phyloP scores from a whole-genome alignment of 2,888 invertebrate species.

The Hypsopygia costalis region DNA sequence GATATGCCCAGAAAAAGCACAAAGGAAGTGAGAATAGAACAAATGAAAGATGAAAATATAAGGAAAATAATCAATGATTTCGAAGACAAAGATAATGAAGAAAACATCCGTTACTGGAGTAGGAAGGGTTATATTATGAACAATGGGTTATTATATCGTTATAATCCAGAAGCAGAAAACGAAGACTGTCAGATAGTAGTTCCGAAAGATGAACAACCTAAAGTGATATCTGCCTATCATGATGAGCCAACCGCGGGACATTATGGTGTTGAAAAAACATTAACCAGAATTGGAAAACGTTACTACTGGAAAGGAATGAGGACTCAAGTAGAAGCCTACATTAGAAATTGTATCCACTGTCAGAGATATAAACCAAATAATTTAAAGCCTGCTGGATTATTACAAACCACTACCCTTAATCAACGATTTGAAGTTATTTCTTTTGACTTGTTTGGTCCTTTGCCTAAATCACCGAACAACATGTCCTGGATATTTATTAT shows the following conservation, averaged over 20 bases:
- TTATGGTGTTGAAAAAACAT: conserved; percentile 21
- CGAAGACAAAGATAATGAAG: conserved; percentile 10
- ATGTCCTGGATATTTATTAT: background rate
- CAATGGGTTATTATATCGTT: conserved; percentile 24
- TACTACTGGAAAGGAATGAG: conserved; percentile 29
- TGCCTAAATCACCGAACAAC: conserved; percentile 4
- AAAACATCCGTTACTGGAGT: conserved; percentile 22
- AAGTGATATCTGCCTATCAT: conserved; percentile 20
- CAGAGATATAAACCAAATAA: conserved; percentile 16
- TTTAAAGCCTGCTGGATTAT: conserved; percentile 13
- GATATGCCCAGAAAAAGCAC: conserved; percentile 14
- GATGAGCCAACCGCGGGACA: conserved; percentile 26
- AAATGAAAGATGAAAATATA: conserved; percentile 18
- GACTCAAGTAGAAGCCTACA: conserved; percentile 13
- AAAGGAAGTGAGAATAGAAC: conserved; percentile 16
- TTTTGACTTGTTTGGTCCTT: conserved; percentile 16
- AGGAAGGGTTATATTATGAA: conserved; percentile 24
- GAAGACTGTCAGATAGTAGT: conserved; percentile 25
- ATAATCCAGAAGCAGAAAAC: conserved; percentile 12
- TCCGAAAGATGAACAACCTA: conserved; percentile 22
- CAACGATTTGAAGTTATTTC: conserved; percentile 14
- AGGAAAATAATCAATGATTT: too few species aligned
- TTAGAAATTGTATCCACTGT: too few species aligned
- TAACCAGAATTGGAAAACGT: conserved; percentile 11
- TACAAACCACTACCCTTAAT: conserved; percentile 11